Evolutionary conservation across 2,797 vertebrate species (phyloP).

Genomic region (Myripristis murdjan): DNA sequence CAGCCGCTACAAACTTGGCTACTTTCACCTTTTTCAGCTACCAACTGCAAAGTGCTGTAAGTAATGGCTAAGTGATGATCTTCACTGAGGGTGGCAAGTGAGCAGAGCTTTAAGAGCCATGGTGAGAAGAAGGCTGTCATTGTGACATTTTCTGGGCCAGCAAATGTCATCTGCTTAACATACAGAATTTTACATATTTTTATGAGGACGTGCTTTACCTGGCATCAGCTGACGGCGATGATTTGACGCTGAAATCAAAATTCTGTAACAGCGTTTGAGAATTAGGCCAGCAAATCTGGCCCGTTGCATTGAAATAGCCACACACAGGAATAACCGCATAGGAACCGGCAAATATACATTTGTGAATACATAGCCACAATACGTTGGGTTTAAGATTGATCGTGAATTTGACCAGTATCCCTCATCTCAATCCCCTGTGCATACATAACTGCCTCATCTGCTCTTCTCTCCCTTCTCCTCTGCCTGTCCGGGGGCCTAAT

Average conservation of each 20-base stretch:
- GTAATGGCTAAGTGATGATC: constrained; percentile 79
- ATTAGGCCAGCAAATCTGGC: constrained; percentile 40
- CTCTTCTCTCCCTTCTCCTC: constrained; percentile 78
- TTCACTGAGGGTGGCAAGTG: constrained; percentile 51
- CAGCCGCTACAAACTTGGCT: constrained; percentile 48
- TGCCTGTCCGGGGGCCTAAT: constrained; percentile 85
- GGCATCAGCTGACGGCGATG: constrained; percentile 16
- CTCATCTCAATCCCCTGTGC: constrained; percentile 82
- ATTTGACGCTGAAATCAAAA: constrained; percentile 37
- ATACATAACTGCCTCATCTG: constrained; percentile 82
- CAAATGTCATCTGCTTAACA: constrained; percentile 68
- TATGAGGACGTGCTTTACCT: constrained; percentile 36
- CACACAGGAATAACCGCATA: constrained; percentile 49
- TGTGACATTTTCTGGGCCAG: constrained; percentile 75
- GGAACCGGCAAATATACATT: constrained; percentile 58
- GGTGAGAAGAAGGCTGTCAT: constrained; percentile 68
- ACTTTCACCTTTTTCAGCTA: constrained; percentile 68
- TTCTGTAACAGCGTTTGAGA: constrained; percentile 14
- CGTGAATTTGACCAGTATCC: constrained; percentile 82
- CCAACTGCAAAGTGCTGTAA: constrained; percentile 73
- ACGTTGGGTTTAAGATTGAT: constrained; percentile 74
- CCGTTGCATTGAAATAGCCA: constrained; percentile 42
- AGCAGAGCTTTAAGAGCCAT: constrained; percentile 67
- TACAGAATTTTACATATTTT: constrained; percentile 57
- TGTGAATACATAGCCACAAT: constrained; percentile 61